Conservation (phyloP, 2,113 vertebrate species). For the Regulus satrapa region DNA sequence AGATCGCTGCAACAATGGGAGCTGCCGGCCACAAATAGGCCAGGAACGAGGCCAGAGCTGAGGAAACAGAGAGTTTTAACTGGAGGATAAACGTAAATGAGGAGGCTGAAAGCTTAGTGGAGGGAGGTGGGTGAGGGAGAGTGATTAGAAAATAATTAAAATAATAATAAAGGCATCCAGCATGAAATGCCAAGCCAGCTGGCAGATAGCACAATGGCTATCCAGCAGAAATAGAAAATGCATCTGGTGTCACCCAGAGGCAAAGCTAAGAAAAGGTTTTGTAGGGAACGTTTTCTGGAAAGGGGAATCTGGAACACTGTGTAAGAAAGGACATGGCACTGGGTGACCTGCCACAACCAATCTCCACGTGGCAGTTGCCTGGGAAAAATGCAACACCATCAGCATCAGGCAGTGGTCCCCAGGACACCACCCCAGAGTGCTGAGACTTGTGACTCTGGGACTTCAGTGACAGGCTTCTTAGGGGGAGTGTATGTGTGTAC, state of each 20-base stretch:
- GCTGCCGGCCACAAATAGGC: not conserved
- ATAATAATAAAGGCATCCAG: not conserved
- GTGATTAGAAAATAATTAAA: not conserved
- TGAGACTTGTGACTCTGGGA: not conserved
- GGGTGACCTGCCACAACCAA: not conserved
- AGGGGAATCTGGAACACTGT: not conserved
- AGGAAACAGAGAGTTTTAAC: not conserved
- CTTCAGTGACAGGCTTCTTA: not conserved
- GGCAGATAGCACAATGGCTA: not conserved
- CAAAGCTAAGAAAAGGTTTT: not conserved
- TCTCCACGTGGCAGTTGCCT: not conserved
- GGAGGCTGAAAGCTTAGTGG: not conserved
- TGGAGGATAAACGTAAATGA: not conserved
- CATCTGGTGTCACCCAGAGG: not conserved
- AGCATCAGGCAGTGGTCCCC: not conserved
- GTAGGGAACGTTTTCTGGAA: not conserved
- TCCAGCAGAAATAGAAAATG: not conserved
- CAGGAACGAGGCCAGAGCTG: not conserved
- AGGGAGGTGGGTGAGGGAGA: not conserved
- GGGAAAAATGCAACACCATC: not conserved
- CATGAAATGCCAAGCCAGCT: not conserved
- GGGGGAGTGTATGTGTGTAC: not conserved
- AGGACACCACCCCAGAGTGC: not conserved
- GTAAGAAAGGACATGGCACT: not conserved
- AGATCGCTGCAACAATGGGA: constrained; percentile 18